A percentile compares a stretch with the other conserved stretches of the same genome.
These are phyloP conservation scores for Contarinia nasturtii DNA, from an alignment of 1,140 invertebrate species.

Conservation along the genomic window DNA sequence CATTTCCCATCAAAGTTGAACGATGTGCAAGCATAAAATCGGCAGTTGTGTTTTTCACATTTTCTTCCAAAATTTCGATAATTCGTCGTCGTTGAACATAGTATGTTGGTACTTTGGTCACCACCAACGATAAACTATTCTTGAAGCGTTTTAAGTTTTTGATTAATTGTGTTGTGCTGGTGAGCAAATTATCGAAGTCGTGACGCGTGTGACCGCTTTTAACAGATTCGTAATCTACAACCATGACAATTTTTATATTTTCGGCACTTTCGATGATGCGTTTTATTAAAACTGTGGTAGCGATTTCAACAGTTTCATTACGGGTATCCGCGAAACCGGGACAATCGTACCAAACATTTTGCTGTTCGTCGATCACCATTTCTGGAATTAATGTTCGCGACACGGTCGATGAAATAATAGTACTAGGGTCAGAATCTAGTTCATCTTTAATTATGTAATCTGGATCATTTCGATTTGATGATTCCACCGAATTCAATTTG, in stretches of 20 bases:
- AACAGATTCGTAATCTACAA: not conserved
- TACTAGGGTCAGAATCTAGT: not conserved
- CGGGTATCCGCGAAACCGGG: not conserved
- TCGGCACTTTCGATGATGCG: not conserved
- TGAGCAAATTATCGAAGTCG: not conserved
- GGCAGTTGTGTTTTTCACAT: not conserved
- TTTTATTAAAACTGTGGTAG: not conserved
- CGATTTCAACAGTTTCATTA: not conserved
- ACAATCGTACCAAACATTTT: not conserved
- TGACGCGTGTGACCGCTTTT: not conserved
- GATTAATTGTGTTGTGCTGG: not conserved
- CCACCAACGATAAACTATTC: not conserved
- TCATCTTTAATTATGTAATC: not conserved
- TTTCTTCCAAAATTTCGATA: not conserved
- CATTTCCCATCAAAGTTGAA: not conserved
- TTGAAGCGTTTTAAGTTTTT: not conserved
- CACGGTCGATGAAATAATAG: not conserved
- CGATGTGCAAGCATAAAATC: not conserved
- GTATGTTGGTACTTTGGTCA: not conserved
- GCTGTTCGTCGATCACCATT: not conserved
- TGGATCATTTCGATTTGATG: not conserved
- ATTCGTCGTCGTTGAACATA: not conserved
- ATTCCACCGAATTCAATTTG: not conserved
- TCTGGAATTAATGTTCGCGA: not conserved
- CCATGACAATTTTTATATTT: not conserved